Evolutionary conservation across 2,113 vertebrate genomes (phyloP).

Genomic region (Rousettus leschenaultii): DNA sequence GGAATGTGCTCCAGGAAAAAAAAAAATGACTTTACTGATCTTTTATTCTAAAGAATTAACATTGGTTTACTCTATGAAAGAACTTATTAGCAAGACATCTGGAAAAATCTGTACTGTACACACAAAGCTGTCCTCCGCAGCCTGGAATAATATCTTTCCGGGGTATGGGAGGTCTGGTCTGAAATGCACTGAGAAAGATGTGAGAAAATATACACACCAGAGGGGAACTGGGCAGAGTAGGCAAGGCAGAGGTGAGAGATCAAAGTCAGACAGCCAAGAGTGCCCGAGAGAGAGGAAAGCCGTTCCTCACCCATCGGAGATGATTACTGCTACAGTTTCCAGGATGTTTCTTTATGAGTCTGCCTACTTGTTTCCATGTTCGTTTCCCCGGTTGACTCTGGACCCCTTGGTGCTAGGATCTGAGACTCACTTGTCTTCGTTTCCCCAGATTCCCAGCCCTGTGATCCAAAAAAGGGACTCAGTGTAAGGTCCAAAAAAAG

Average conservation of each 20-base stretch:
- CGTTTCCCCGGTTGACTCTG: not conserved
- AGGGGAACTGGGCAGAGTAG: not conserved
- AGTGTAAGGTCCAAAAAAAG: not conserved
- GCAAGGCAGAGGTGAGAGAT: not conserved
- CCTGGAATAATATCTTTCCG: not conserved
- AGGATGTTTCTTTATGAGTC: not conserved
- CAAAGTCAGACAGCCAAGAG: not conserved
- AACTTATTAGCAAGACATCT: not conserved
- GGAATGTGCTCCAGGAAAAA: slow-evolving; percentile 8
- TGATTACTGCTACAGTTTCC: not conserved
- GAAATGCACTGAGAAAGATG: not conserved
- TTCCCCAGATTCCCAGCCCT: not conserved
- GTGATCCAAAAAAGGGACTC: not conserved
- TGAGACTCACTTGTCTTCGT: not conserved
- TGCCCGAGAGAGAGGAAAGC: not conserved
- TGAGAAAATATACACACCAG: not conserved
- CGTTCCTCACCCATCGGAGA: not conserved
- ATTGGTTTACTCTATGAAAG: not conserved
- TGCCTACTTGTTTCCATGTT: not conserved
- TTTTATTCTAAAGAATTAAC: slow-evolving; percentile 40
- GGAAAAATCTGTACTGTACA: not conserved
- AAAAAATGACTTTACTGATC: not conserved
- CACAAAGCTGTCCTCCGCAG: not conserved
- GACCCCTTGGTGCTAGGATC: not conserved
- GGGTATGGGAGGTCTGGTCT: not conserved